A percentile compares a stretch with the other conserved stretches of the same genome.
Evolutionary conservation across 2,888 invertebrate genomes (phyloP).

Genomic region (Marasmarcha lunaedactyla): DNA sequence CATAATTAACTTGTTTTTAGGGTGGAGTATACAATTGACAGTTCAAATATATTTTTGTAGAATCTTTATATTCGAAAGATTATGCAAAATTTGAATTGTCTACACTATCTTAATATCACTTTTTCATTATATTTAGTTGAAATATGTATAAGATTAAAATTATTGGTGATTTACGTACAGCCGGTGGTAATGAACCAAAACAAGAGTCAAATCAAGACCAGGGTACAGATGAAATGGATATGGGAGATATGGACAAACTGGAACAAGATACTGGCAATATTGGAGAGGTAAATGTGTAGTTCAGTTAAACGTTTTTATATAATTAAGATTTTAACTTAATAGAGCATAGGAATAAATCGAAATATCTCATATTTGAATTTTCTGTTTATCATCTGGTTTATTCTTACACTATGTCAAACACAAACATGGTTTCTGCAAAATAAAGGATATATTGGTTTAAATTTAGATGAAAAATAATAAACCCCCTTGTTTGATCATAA

Average conservation of each 20-base stretch:
- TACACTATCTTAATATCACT: not conserved
- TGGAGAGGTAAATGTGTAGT: conserved; percentile 41
- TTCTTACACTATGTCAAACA: too few relatives aligned
- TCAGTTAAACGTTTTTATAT: too few relatives aligned
- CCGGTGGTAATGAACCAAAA: conserved; percentile 30
- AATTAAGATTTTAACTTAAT: too few relatives aligned
- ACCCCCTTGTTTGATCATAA: too few relatives aligned
- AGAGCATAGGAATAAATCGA: too few relatives aligned
- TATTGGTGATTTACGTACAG: not conserved
- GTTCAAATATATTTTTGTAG: not conserved
- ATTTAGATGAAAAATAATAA: too few relatives aligned
- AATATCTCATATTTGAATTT: too few relatives aligned
- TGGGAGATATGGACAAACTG: conserved; percentile 64
- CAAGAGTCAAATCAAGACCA: conserved; percentile 42
- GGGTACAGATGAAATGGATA: conserved; percentile 58
- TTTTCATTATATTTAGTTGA: not conserved
- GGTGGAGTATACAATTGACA: conserved; percentile 41
- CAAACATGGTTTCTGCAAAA: too few relatives aligned
- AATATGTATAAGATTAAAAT: not conserved
- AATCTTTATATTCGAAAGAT: not conserved
- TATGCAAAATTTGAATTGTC: not conserved
- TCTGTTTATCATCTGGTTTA: too few relatives aligned
- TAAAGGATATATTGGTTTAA: too few relatives aligned
- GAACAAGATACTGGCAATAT: conserved; percentile 62
- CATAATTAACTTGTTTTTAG: conserved; percentile 49